Conservation (phyloP, 1,140 invertebrate genomes). For the Venturia canescens region DNA sequence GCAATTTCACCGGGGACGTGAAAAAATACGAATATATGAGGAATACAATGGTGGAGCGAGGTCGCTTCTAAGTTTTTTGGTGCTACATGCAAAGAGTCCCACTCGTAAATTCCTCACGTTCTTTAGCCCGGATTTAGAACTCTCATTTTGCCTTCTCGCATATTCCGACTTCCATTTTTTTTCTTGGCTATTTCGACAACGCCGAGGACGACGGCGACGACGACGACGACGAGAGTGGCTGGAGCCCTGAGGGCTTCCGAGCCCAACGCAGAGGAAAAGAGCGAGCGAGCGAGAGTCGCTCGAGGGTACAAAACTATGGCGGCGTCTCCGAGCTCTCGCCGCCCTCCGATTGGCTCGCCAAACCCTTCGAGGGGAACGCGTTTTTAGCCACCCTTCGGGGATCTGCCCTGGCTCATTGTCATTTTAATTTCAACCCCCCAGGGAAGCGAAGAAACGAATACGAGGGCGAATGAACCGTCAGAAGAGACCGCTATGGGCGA, state of each 20-base stretch:
- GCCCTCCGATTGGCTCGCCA: conserved; percentile 70
- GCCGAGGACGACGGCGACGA: conserved; percentile 14
- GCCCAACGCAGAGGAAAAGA: conserved; percentile 43
- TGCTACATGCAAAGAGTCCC: conserved; percentile 35
- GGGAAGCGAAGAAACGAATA: conserved; percentile 51
- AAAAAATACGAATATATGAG: not conserved
- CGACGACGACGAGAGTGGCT: conserved; percentile 29
- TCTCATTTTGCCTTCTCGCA: conserved; percentile 21
- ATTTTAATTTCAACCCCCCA: conserved; percentile 74
- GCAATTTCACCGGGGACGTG: conserved; percentile 16
- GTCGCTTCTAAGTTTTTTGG: conserved; percentile 30
- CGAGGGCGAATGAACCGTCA: conserved; percentile 53
- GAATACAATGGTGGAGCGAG: not conserved
- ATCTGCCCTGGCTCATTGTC: conserved; percentile 74
- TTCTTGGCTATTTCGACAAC: conserved; percentile 27
- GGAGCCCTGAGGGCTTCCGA: conserved; percentile 33
- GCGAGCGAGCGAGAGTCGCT: conserved; percentile 20
- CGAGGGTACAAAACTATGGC: conserved; percentile 67
- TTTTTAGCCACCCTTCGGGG: conserved; percentile 74
- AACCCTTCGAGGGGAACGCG: conserved; percentile 62
- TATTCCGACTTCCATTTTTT: conserved; percentile 31
- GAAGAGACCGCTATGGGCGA: conserved; percentile 24
- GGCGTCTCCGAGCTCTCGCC: conserved; percentile 58
- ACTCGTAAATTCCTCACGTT: not conserved
- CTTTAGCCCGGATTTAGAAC: too few species aligned